phyloP scores from a whole-genome alignment of 1,140 invertebrate species.

The Cyrtorhinus lividipennis region DNA sequence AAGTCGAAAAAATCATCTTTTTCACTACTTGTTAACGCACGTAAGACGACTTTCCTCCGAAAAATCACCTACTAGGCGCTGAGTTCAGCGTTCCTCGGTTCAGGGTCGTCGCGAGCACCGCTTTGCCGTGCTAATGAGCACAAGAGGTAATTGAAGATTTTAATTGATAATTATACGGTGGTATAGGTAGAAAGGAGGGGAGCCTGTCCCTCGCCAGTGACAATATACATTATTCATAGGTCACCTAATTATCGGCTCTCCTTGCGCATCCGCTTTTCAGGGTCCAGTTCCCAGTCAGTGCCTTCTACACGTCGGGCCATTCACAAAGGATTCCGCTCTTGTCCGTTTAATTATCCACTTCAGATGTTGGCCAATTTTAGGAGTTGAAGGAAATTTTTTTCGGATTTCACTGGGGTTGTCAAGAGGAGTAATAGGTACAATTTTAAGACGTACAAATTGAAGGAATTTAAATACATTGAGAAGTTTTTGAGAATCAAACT shows the following conservation, averaged over 20 bases:
- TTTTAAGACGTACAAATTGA: no score
- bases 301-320: neutral
- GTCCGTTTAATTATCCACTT: neutral
- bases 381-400: neutral
- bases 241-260: constrained; percentile 11
- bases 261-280: constrained; percentile 9
- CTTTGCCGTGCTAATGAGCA: neutral
- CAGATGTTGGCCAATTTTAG: neutral
- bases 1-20: no score
- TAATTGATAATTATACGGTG: neutral
- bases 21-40: no score
- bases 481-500: no score
- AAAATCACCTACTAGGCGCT: no score
- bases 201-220: constrained; percentile 5
- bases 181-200: neutral
- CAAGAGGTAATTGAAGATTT: neutral
- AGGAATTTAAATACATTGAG: no score
- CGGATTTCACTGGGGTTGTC: neutral
- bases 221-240: constrained; percentile 12
- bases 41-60: no score
- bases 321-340: neutral
- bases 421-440: no score
- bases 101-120: no score
- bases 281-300: constrained; percentile 6
- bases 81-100: no score